Evolutionary conservation across 2,888 invertebrate species (phyloP), one percentile per base, ranked within the genome.

Genomic region (Lydus trimaculatus): DNA sequence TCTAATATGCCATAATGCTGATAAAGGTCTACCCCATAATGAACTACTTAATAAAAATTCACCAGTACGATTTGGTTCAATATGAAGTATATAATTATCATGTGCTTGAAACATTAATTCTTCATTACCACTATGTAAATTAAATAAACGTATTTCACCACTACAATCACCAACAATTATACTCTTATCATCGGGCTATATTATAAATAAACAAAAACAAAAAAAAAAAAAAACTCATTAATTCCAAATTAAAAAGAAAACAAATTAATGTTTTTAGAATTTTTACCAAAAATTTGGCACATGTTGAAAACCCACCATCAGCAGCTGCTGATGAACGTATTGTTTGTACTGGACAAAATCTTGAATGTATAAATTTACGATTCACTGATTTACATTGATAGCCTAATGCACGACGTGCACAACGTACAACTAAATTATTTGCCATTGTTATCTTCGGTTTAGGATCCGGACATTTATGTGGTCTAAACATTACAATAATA

Each of bases 401-500:
- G 61, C 90, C 91, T 11, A 89, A 84, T 79, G 88, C 86, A 61
- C 90, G 85, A 70, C 89, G 86, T 31, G 88, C 87, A 69, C 88
- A 84, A 52, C 94, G 85, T 65, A 91, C 87, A 1, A 92, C 89
- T 70, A 95, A 89, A 87, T 94, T 96, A n/a, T 87, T 85, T 15
- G 92, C 91, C 0, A 89, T 88, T 61, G 88, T 87, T 76, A 89
- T 88, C 77, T 89, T 89, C 63, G 91, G 90, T 78, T 91, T 90
- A 0, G 94, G 94, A 85, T 96, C 96, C 0, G 99, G 99, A 85
- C 99, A 99, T 80, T 96, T 94, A 87, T 99, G 99, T 0, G 98
- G 98, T 74, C 95, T 95, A 82, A 11, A 8, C 23, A 56, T 25
- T 20, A n/a, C 1, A 9, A 17, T 20, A 8, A 15, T n/a, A n/a